Percentiles rank a stretch among this genome's conserved stretches.
Evolutionary conservation across 2,888 invertebrate genomes (phyloP).

Genomic region (Cosmorhoe ocellata): DNA sequence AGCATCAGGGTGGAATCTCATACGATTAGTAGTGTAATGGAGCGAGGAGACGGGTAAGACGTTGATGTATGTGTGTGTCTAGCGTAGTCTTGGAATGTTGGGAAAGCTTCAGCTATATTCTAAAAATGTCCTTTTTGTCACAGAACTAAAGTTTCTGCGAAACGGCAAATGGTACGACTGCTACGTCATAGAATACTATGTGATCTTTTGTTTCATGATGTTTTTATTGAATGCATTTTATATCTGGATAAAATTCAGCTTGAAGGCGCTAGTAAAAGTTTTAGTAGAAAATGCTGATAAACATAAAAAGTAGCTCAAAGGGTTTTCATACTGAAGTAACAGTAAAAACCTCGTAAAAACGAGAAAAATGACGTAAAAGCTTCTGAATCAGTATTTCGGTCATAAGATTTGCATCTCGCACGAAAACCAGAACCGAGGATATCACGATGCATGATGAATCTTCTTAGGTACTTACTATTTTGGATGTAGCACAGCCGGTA

Average conservation of each 20-base stretch:
- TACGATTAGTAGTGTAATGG: conserved; percentile 74
- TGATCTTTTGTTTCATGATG: background rate
- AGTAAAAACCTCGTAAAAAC: conserved; percentile 30
- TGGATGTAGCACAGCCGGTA: too few relatives aligned
- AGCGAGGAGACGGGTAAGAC: conserved; percentile 54
- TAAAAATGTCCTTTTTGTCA: background rate
- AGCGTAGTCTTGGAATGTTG: background rate
- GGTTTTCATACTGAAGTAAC: conserved; percentile 16
- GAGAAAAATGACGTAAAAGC: conserved; percentile 26
- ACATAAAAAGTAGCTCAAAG: conserved; percentile 17
- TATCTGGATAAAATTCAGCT: conserved; percentile 7
- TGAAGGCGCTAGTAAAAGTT: conserved; percentile 7
- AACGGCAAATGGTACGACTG: too few relatives aligned
- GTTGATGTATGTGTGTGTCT: conserved; percentile 45
- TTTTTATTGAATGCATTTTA: conserved; percentile 6
- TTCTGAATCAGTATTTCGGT: conserved; percentile 28
- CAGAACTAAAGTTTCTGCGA: too few relatives aligned
- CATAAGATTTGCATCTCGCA: conserved; percentile 23
- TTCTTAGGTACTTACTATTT: too few relatives aligned
- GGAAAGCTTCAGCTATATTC: background rate
- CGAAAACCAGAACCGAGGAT: conserved; percentile 23
- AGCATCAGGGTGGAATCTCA: conserved; percentile 68
- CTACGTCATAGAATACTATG: too few relatives aligned
- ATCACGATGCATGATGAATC: too few relatives aligned
- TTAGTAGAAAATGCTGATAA: conserved; percentile 9